Evolutionary conservation across 2,113 vertebrate genomes (phyloP).

Genomic region (Laticauda laticaudata): DNA sequence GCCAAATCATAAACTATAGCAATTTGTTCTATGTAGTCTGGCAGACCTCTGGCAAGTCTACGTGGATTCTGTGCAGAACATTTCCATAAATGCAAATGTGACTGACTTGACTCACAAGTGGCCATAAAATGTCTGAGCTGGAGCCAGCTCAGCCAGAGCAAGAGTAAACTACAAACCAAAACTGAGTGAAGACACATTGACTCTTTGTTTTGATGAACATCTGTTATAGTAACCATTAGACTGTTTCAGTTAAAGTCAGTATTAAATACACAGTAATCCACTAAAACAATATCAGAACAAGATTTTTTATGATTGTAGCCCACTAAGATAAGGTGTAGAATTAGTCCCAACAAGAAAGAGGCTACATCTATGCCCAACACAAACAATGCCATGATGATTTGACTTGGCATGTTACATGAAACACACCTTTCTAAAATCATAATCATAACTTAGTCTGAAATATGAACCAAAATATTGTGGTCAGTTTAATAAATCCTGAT

Average conservation of each 20-base stretch:
- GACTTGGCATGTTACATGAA: background rate
- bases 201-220: background rate
- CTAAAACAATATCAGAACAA: background rate
- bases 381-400: background rate
- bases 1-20: background rate
- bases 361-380: background rate
- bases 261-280: background rate
- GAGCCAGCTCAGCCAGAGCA: background rate
- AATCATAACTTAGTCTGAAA: background rate
- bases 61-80: slow-evolving; percentile 11
- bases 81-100: slow-evolving; percentile 23
- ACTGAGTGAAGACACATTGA: background rate
- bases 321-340: background rate
- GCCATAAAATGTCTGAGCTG: background rate
- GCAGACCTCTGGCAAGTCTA: background rate
- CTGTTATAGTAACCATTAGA: background rate
- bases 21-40: slow-evolving; percentile 1
- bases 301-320: background rate
- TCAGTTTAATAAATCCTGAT: background rate
- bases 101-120: background rate
- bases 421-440: background rate
- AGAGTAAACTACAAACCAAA: background rate
- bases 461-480: background rate
- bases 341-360: background rate
- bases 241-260: slow-evolving; percentile 3